These are phyloP conservation scores for Aphidius colemani DNA, from an alignment of 2,888 invertebrate species.

Conservation along the genomic window DNA sequence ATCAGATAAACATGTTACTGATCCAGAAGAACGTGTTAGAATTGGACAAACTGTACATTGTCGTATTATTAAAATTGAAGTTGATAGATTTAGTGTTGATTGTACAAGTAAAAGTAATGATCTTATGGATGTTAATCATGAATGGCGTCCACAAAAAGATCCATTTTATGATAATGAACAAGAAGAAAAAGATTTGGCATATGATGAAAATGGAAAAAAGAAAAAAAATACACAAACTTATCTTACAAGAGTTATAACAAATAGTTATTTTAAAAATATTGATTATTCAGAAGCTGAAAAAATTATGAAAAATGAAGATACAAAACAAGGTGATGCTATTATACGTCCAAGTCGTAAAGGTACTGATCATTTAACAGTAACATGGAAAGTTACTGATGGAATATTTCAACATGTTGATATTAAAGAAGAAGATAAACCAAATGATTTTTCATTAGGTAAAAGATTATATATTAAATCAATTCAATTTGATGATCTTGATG, in stretches of 20 bases:
- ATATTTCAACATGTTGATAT: constrained; percentile 97
- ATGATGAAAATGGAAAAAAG: constrained; percentile 82
- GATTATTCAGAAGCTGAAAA: constrained; percentile 91
- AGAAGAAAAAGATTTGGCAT: constrained; percentile 79
- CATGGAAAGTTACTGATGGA: constrained; percentile 96
- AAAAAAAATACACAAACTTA: constrained; percentile 83
- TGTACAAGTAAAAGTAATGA: constrained; percentile 94
- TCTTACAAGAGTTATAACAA: constrained; percentile 95
- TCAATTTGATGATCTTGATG: constrained; percentile 98
- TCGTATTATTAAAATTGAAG: constrained; percentile 93
- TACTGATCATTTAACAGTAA: constrained; percentile 92
- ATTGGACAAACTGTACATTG: constrained; percentile 84
- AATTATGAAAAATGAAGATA: constrained; percentile 72
- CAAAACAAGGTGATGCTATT: constrained; percentile 97
- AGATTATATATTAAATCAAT: constrained; percentile 86
- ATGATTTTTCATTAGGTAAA: constrained; percentile 91
- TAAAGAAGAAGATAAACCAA: constrained; percentile 93
- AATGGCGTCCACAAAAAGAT: constrained; percentile 90
- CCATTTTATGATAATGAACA: constrained; percentile 86
- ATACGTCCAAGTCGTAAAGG: constrained; percentile 97
- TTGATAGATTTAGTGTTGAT: constrained; percentile 90
- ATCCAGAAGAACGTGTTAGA: constrained; percentile 90
- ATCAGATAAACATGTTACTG: constrained; percentile 89
- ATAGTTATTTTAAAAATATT: constrained; percentile 96
- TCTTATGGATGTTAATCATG: constrained; percentile 84